Evolutionary conservation across 2,797 vertebrate genomes (phyloP), one percentile per base, ranked within the genome.

Genomic region (Nannoperca australis): DNA sequence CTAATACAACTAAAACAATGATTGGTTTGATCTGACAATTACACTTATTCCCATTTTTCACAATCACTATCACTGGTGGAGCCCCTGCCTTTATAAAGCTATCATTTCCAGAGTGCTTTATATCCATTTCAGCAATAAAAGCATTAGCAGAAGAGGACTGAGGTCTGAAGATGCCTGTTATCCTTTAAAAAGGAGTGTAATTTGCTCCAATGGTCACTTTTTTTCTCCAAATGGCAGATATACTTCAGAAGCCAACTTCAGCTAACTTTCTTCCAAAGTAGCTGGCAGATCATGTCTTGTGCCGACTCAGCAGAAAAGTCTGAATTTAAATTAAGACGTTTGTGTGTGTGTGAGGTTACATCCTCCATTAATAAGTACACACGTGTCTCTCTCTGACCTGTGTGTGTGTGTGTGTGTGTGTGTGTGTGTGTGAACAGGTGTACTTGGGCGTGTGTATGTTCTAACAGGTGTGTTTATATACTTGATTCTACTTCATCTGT

Each of bases 251-350:
- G 45, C 32, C 49, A 77, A 71, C 51, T 40, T 53, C 24, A 24
- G 62, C 18, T 14, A 45, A 78, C 55, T 58, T 64, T 65, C 10
- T 58, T 4, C 22, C 56, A 66, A 58, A 65, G 77, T 11, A 22
- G 58, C 27, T 51, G 58, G 71, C 42, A 38, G 50, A 53, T 70
- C 3, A 44, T 70, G 38, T 70, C 13, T 24, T 50, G 20, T 71
- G 65, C 73, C 73, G 76, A 84, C 44, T 80, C 45, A 61, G 75
- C 56, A 74, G 8, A 2, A 59, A 45, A 30, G 40, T 63, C 7
- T 22, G 36, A 45, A 51, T 73, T 70, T 59, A 65, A 62, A 50
- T 18, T 70, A 47, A 49, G 34, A 67, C 42, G 38, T 36, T 9
- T 83, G 0, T 66, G 11, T 34, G n/a, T 12, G 38, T 12, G 38